These are phyloP conservation scores for Miltochrista miniata DNA, from an alignment of 2,888 invertebrate genomes.

Conservation along the genomic window DNA sequence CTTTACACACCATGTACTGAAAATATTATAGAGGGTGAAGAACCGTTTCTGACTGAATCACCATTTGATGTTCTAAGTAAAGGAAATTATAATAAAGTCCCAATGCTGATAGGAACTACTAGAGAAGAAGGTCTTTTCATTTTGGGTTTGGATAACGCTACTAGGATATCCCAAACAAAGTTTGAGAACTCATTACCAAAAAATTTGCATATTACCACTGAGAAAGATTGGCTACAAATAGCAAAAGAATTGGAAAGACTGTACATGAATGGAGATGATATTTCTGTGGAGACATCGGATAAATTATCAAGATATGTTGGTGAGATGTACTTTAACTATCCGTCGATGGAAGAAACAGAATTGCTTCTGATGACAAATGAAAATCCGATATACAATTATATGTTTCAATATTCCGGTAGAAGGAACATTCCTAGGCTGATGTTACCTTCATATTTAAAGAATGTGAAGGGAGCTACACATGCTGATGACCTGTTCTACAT, in stretches of 20 bases:
- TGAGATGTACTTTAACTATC: slow-evolving; percentile 50
- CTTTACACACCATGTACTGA: slow-evolving; percentile 65
- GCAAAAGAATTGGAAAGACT: slow-evolving; percentile 52
- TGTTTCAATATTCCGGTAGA: slow-evolving; percentile 57
- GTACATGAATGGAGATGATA: slow-evolving; percentile 62
- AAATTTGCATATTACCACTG: slow-evolving; percentile 52
- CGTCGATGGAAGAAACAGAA: slow-evolving; percentile 58
- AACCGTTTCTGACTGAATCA: slow-evolving; percentile 60
- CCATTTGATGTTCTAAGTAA: slow-evolving; percentile 52
- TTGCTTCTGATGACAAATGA: slow-evolving; percentile 46
- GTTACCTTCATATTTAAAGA: slow-evolving; percentile 32
- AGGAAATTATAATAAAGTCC: slow-evolving; percentile 64
- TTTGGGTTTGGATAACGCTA: slow-evolving; percentile 54
- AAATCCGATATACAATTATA: slow-evolving; percentile 56
- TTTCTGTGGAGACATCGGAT: slow-evolving; percentile 46
- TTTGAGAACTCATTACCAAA: slow-evolving; percentile 61
- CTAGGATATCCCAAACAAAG: slow-evolving; percentile 46
- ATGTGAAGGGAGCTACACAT: slow-evolving; percentile 56
- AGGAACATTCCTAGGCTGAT: slow-evolving; percentile 52
- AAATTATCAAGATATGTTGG: slow-evolving; percentile 60
- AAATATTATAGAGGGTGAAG: slow-evolving; percentile 55
- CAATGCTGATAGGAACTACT: slow-evolving; percentile 62
- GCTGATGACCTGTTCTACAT: slow-evolving; percentile 69
- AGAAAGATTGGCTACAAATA: slow-evolving; percentile 40
- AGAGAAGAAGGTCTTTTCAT: slow-evolving; percentile 62